phyloP scores from a whole-genome alignment of 2,797 vertebrate species.

The Echeneis naucrates region DNA sequence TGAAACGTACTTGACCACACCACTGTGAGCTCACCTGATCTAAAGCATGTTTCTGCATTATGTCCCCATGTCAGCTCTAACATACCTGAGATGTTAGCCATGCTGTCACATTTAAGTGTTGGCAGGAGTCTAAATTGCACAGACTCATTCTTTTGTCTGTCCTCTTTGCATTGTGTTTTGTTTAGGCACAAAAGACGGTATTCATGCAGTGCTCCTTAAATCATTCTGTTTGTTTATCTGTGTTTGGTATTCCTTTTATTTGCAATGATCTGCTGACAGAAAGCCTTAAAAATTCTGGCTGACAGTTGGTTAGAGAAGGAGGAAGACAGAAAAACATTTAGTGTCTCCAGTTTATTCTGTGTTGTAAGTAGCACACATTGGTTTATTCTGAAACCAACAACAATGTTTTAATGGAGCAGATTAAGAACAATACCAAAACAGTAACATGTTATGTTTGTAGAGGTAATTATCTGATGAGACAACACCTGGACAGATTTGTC shows the following conservation, averaged over 20 bases:
- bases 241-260: constrained; percentile 42
- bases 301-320: constrained; percentile 31
- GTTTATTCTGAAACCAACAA: constrained; percentile 39
- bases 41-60: constrained; percentile 22
- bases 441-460: constrained; percentile 42
- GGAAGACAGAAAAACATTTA: constrained; percentile 29
- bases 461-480: constrained; percentile 37
- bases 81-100: constrained; percentile 45
- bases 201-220: constrained; percentile 23
- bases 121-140: constrained; percentile 10
- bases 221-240: constrained; percentile 28
- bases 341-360: constrained; percentile 35
- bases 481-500: constrained; percentile 14
- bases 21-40: constrained; percentile 25
- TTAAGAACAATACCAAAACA: constrained; percentile 40
- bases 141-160: constrained; percentile 11
- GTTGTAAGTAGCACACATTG: constrained; percentile 7
- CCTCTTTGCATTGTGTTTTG: constrained; percentile 19
- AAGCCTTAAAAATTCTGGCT: constrained; percentile 29
- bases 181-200: constrained; percentile 1
- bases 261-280: constrained; percentile 52
- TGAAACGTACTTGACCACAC: not conserved
- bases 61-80: constrained; percentile 29
- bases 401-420: constrained; percentile 45
- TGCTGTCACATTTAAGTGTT: constrained; percentile 12